Percentiles rank a stretch among this genome's conserved stretches.
phyloP scores from a whole-genome alignment of 2,888 invertebrate genomes.

The Dysmachus trigonus region DNA sequence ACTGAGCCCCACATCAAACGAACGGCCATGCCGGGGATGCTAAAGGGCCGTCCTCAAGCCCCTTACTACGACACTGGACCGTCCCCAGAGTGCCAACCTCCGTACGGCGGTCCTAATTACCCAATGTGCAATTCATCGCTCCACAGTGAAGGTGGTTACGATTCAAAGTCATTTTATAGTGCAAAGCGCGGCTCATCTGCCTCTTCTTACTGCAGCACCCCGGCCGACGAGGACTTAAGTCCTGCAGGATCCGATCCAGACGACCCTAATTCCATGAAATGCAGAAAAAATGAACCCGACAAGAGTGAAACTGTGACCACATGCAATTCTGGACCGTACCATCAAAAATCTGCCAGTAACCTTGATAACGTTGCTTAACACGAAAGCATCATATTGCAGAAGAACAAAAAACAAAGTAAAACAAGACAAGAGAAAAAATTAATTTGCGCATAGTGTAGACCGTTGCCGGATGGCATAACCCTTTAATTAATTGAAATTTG shows the following conservation, averaged over 20 bases:
- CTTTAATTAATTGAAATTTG: conserved; percentile 22
- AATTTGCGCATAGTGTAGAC: conserved; percentile 9
- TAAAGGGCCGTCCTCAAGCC: background rate
- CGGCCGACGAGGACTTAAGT: conserved; percentile 6
- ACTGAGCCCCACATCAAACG: conserved; percentile 6
- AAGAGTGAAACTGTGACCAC: background rate
- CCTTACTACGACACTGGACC: background rate
- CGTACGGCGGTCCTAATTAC: background rate
- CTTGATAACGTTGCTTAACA: conserved; percentile 10
- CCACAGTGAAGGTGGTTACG: background rate
- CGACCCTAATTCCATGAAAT: background rate
- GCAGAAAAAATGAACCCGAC: background rate
- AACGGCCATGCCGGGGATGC: background rate
- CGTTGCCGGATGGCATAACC: background rate
- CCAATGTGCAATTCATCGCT: background rate
- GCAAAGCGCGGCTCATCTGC: conserved; percentile 21
- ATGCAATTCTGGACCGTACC: background rate
- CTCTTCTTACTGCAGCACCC: background rate
- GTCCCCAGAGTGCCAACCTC: background rate
- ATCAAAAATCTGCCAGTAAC: background rate
- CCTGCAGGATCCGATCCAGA: background rate
- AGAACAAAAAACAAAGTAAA: background rate
- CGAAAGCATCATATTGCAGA: background rate
- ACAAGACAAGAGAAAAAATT: background rate
- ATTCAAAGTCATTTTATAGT: background rate